These are phyloP conservation scores for Pterocles orientalis DNA, from an alignment of 2,113 vertebrate genomes.

Conservation along the genomic window DNA sequence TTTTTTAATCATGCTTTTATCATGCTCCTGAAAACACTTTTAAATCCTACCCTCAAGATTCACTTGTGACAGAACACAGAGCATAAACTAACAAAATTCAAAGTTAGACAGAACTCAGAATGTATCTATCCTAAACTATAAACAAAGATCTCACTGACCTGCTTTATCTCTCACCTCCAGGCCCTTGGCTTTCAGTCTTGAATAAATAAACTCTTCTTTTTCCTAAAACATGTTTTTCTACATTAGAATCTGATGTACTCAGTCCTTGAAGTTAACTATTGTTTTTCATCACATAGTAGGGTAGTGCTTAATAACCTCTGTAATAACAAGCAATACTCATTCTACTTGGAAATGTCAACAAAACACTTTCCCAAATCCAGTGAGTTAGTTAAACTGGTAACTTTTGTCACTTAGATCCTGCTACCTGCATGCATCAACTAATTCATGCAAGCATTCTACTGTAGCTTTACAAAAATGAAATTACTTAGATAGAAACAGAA, in stretches of 20 bases:
- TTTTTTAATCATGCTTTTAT: neutral
- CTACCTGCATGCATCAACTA: neutral
- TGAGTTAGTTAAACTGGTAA: neutral
- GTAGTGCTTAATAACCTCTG: neutral
- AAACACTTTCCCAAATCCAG: neutral
- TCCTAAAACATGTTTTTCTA: conserved; percentile 79
- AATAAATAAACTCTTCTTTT: conserved; percentile 87
- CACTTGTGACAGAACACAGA: neutral
- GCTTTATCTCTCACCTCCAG: conserved; percentile 76
- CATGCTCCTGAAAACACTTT: neutral
- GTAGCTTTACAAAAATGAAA: neutral
- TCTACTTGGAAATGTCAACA: neutral
- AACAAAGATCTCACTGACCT: conserved; percentile 75
- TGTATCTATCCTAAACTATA: neutral
- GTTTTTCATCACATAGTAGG: neutral
- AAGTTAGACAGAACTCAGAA: neutral
- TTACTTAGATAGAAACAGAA: neutral
- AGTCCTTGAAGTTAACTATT: neutral
- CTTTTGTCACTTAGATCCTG: neutral
- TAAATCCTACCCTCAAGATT: neutral
- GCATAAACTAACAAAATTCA: neutral
- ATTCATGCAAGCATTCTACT: neutral
- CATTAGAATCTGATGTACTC: neutral
- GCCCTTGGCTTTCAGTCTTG: conserved; percentile 82
- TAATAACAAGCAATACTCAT: neutral